Evolutionary conservation across 1,140 invertebrate species (phyloP).

Genomic region (Hestina assimilis): DNA sequence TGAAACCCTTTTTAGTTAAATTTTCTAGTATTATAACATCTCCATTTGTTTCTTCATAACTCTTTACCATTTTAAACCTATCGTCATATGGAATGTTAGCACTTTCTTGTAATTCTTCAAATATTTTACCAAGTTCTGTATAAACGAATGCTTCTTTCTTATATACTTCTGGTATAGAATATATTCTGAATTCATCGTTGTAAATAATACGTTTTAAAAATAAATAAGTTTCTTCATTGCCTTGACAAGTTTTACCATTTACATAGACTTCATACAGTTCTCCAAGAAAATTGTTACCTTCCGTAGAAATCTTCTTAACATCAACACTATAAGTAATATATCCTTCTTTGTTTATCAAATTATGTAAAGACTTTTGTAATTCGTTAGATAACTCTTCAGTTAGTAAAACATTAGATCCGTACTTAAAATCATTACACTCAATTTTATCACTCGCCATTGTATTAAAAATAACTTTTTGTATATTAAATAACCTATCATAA

Average conservation of each 20-base stretch:
- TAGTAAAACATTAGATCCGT: not conserved
- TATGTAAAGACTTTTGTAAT: slow-evolving; percentile 28
- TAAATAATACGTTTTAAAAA: slow-evolving; percentile 51
- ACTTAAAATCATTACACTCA: slow-evolving; percentile 5
- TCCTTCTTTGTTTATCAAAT: slow-evolving; percentile 33
- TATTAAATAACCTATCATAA: no score
- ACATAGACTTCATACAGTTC: slow-evolving; percentile 44
- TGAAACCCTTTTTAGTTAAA: slow-evolving; percentile 46
- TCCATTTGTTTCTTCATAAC: slow-evolving; percentile 38
- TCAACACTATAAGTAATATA: slow-evolving; percentile 28
- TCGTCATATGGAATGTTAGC: slow-evolving; percentile 36
- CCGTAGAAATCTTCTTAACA: slow-evolving; percentile 32
- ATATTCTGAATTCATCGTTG: slow-evolving; percentile 41
- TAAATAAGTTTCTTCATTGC: slow-evolving; percentile 38
- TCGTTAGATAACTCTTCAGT: slow-evolving; percentile 19
- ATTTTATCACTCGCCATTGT: slow-evolving; percentile 2
- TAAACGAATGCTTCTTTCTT: slow-evolving; percentile 45
- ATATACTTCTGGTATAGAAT: slow-evolving; percentile 41
- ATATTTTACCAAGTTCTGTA: slow-evolving; percentile 39
- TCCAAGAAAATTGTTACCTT: slow-evolving; percentile 47
- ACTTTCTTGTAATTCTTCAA: slow-evolving; percentile 39
- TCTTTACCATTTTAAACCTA: slow-evolving; percentile 45
- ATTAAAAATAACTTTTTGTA: slow-evolving; percentile 8
- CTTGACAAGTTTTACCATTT: slow-evolving; percentile 32
- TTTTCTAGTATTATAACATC: slow-evolving; percentile 55